Conservation (phyloP, 2,113 vertebrate species). For the Bettongia penicillata region DNA sequence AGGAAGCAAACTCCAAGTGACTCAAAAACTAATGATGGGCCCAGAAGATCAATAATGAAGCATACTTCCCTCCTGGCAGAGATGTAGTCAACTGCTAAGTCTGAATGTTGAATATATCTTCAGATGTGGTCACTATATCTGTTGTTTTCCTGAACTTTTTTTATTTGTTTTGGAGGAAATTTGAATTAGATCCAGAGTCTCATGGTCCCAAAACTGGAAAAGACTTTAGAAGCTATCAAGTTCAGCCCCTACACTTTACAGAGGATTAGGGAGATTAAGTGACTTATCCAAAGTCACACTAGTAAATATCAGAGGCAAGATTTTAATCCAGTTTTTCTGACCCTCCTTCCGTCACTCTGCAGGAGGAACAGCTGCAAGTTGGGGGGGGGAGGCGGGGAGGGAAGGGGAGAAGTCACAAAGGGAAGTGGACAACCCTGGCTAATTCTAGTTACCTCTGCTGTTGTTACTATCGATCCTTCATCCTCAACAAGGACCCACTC, state of each 20-base stretch:
- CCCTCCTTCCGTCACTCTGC: not conserved
- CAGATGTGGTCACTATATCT: not conserved
- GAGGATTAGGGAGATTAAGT: not conserved
- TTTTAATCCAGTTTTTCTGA: not conserved
- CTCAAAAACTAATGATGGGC: not conserved
- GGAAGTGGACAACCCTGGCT: not conserved
- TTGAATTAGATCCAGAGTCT: not conserved
- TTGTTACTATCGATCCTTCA: too few relatives aligned
- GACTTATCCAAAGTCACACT: not conserved
- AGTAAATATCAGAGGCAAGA: not conserved
- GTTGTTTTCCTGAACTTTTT: not conserved
- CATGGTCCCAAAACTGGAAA: not conserved
- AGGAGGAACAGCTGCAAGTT: not conserved
- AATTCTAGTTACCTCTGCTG: not conserved
- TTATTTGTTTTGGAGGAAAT: not conserved
- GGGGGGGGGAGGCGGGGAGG: not conserved
- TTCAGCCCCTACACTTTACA: not conserved
- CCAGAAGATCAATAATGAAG: not conserved
- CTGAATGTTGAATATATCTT: not conserved
- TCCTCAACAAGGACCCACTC: too few relatives aligned
- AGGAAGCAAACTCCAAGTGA: not conserved
- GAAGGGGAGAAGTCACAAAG: not conserved
- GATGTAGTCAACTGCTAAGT: not conserved
- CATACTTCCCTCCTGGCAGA: not conserved
- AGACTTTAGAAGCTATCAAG: not conserved